These are phyloP conservation scores for Mirounga angustirostris DNA, from an alignment of 2,113 vertebrate species.

Conservation along the genomic window DNA sequence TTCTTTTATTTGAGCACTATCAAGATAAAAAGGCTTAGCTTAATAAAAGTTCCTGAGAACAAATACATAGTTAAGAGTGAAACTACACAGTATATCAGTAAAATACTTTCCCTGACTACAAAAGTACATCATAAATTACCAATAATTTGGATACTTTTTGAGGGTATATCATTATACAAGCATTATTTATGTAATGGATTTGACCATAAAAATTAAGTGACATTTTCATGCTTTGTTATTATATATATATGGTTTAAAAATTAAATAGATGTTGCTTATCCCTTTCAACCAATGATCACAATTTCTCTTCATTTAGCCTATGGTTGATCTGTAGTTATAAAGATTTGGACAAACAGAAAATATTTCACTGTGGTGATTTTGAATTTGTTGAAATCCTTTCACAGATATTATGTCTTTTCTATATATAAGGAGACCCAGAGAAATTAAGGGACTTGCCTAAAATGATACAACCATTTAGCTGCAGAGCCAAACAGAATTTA, in stretches of 20 bases:
- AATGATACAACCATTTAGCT: background rate
- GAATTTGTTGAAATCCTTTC: constrained; percentile 53
- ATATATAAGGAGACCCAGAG: constrained; percentile 1
- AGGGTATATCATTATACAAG: background rate
- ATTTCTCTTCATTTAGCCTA: constrained; percentile 14
- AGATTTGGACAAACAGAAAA: constrained; percentile 36
- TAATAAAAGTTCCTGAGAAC: constrained; percentile 23
- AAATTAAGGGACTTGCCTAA: constrained; percentile 47
- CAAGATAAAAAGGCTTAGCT: background rate
- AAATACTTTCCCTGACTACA: background rate
- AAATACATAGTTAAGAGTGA: constrained; percentile 4
- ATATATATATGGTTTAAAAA: background rate
- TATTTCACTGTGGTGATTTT: background rate
- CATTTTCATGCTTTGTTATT: background rate
- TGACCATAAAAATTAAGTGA: constrained; percentile 1
- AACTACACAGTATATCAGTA: background rate
- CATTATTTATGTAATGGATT: constrained; percentile 13
- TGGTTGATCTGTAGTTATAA: background rate
- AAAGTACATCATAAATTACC: background rate
- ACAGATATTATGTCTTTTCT: background rate
- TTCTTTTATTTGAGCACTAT: background rate
- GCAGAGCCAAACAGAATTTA: background rate
- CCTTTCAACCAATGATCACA: background rate
- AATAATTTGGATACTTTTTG: background rate
- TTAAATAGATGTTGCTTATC: background rate